These are phyloP conservation scores for Hoplodrina ambigua DNA, from an alignment of 2,888 invertebrate genomes.

Conservation along the genomic window DNA sequence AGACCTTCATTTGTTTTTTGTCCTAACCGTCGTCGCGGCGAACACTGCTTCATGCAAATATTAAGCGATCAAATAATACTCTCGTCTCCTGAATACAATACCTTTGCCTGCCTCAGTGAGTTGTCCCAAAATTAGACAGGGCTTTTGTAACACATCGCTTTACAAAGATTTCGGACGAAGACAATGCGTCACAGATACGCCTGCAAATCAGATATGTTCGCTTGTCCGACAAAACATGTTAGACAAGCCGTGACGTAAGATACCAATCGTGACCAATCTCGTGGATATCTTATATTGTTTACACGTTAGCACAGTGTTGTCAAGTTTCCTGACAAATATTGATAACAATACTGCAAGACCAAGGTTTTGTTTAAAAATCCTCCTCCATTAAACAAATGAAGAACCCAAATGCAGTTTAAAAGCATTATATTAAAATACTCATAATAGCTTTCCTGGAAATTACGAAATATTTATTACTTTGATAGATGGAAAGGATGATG, in stretches of 20 bases:
- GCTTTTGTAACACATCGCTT: constrained; percentile 64
- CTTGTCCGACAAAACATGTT: constrained; percentile 75
- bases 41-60: constrained; percentile 51
- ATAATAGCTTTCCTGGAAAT: constrained; percentile 59
- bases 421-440: constrained; percentile 44
- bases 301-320: constrained; percentile 64
- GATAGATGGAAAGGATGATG: constrained; percentile 65
- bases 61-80: constrained; percentile 49
- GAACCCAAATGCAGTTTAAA: constrained; percentile 15
- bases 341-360: constrained; percentile 49
- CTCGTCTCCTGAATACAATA: constrained; percentile 33
- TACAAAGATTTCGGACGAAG: constrained; percentile 67
- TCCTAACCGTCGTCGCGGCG: constrained; percentile 36
- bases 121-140: constrained; percentile 63
- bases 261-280: constrained; percentile 71
- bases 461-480: constrained; percentile 57
- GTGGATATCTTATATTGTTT: constrained; percentile 68
- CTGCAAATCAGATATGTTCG: constrained; percentile 76
- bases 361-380: constrained; percentile 51
- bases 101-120: constrained; percentile 41
- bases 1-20: constrained; percentile 30
- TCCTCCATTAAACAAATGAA: constrained; percentile 1
- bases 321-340: constrained; percentile 70
- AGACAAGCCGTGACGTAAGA: constrained; percentile 77
- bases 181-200: constrained; percentile 83